Evolutionary conservation across 2,113 vertebrate genomes (phyloP).

Genomic region (Xiphophorus maculatus): DNA sequence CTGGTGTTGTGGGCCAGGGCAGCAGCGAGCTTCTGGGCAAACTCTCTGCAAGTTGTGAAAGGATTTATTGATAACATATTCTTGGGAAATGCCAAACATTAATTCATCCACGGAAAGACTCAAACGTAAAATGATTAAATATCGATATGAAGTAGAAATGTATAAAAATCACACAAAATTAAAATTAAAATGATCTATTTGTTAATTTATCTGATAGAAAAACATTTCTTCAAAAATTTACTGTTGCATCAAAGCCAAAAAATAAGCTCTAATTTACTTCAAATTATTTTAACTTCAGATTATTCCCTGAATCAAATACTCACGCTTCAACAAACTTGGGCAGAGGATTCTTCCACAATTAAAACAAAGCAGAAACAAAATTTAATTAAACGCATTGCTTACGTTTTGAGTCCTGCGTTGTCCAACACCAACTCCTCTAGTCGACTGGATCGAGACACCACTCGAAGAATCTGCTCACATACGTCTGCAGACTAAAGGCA

Average conservation of each 20-base stretch:
- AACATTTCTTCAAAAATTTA: neutral
- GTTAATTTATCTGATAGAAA: neutral
- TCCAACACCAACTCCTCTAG: slow-evolving; percentile 94
- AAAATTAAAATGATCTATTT: neutral
- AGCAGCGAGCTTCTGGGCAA: slow-evolving; percentile 93
- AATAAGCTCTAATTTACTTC: neutral
- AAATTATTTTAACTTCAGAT: neutral
- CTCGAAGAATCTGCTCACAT: slow-evolving; percentile 93
- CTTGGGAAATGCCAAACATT: neutral
- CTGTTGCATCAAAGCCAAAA: neutral
- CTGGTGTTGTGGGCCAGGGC: slow-evolving; percentile 89
- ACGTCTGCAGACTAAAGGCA: slow-evolving; percentile 88
- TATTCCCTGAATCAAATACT: neutral
- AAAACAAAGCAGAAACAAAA: neutral
- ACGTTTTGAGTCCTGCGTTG: slow-evolving; percentile 95
- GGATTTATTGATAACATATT: neutral
- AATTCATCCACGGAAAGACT: neutral
- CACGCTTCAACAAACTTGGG: neutral
- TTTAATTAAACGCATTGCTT: slow-evolving; percentile 60
- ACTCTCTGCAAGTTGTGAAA: slow-evolving; percentile 82
- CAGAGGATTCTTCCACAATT: neutral
- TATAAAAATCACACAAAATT: neutral
- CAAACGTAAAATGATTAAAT: neutral
- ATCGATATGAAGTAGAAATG: neutral
- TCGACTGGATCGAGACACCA: slow-evolving; percentile 90